These are phyloP conservation scores for Drosophila atroscutellata DNA, from an alignment of 2,888 invertebrate species.

Conservation along the genomic window DNA sequence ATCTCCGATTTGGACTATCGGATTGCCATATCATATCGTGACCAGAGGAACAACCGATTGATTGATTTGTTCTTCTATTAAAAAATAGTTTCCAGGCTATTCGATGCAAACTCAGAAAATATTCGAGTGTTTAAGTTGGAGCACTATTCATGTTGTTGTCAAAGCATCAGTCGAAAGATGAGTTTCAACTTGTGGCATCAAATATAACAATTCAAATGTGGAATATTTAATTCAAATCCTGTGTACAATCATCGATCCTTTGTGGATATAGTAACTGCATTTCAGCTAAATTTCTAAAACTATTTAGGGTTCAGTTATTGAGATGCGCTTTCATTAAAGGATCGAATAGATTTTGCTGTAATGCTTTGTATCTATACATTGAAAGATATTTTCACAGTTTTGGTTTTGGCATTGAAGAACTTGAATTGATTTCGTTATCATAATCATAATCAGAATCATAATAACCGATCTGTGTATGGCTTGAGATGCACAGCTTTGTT, in stretches of 20 bases:
- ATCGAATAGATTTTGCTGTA: neutral
- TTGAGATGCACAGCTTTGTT: slow-evolving; percentile 15
- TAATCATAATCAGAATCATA: slow-evolving; percentile 15
- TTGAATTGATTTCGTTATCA: slow-evolving; percentile 16
- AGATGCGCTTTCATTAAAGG: neutral
- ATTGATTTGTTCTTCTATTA: neutral
- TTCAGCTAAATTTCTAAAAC: neutral
- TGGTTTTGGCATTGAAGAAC: slow-evolving; percentile 16
- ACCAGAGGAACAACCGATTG: neutral
- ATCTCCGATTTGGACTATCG: no score
- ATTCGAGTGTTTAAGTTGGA: neutral
- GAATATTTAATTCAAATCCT: no score
- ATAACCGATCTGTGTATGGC: slow-evolving; percentile 1
- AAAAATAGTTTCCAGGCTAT: neutral
- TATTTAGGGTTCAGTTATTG: neutral
- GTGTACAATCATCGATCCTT: neutral
- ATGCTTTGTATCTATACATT: slow-evolving; percentile 11
- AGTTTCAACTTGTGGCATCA: neutral
- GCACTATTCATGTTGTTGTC: no score
- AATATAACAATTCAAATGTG: no score
- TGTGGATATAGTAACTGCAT: neutral
- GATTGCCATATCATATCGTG: no score
- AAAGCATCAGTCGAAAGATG: neutral
- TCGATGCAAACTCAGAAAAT: neutral
- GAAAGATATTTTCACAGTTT: slow-evolving; percentile 39